Percentiles rank a stretch among this genome's conserved stretches.
Conservation (phyloP, 53 echinoderm and acorn worm species). For the Antedon mediterranea region DNA sequence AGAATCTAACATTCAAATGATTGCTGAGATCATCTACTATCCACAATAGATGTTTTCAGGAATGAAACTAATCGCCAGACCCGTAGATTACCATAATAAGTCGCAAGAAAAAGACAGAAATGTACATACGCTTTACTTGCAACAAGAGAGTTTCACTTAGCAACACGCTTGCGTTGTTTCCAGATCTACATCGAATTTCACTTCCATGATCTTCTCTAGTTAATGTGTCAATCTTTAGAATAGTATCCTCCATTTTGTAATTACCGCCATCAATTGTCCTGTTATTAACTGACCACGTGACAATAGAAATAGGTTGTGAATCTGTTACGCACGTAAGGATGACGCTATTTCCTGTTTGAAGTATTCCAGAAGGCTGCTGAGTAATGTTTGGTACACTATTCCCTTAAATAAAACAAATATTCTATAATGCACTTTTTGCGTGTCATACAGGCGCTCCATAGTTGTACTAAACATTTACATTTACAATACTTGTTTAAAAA, state of each 20-base stretch:
- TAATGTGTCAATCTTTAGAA: not conserved
- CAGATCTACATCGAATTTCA: not conserved
- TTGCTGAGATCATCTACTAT: too few relatives aligned
- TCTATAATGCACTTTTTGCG: too few relatives aligned
- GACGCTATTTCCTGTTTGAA: slow-evolving; percentile 45
- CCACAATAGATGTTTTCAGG: too few relatives aligned
- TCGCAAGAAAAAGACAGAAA: too few relatives aligned
- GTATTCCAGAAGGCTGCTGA: slow-evolving; percentile 28
- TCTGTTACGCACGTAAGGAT: slow-evolving; percentile 34
- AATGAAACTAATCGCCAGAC: too few relatives aligned
- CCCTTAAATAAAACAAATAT: not conserved
- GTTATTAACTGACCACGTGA: not conserved
- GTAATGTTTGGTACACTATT: not conserved
- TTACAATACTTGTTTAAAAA: too few relatives aligned
- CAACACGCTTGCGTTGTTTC: not conserved
- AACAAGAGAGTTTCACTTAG: not conserved
- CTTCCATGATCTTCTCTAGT: not conserved
- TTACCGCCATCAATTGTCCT: not conserved
- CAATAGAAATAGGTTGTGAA: not conserved
- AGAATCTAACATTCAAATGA: too few relatives aligned
- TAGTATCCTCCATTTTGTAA: not conserved
- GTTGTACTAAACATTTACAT: too few relatives aligned
- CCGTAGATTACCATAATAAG: too few relatives aligned
- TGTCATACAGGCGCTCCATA: too few relatives aligned
- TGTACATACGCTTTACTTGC: not conserved